Percentiles rank a stretch among this genome's conserved stretches.
These are phyloP conservation scores for Crotalus helleri DNA, from an alignment of 2,113 vertebrate genomes.

Conservation along the genomic window DNA sequence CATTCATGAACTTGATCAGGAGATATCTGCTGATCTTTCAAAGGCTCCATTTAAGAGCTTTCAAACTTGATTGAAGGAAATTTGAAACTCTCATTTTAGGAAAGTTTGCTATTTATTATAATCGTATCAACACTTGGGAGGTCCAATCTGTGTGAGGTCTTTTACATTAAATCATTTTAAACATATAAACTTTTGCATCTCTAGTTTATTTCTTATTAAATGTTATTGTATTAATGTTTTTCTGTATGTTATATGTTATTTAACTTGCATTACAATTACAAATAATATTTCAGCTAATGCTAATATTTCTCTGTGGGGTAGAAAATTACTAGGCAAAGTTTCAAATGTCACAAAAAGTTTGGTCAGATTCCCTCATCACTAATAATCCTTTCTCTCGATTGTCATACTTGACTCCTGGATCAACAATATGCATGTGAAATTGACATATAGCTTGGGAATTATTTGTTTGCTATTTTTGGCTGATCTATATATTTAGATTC, in stretches of 20 bases:
- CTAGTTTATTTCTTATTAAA: background rate
- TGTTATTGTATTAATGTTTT: background rate
- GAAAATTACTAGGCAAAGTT: background rate
- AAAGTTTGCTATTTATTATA: background rate
- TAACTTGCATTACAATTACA: background rate
- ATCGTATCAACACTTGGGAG: background rate
- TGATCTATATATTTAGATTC: background rate
- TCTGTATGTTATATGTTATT: background rate
- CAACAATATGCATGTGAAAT: background rate
- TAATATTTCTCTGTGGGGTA: background rate
- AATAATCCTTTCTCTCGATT: background rate
- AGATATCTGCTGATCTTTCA: background rate
- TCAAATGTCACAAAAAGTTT: background rate
- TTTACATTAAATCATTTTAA: background rate
- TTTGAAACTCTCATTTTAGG: background rate
- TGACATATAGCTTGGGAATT: background rate
- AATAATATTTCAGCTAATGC: background rate
- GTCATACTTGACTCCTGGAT: background rate
- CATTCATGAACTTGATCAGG: background rate
- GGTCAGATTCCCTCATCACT: background rate
- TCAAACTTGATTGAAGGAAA: background rate
- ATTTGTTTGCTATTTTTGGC: background rate
- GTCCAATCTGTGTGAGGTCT: background rate
- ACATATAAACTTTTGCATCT: background rate
- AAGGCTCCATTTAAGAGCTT: background rate